A percentile compares a stretch with the other conserved stretches of the same genome.
Evolutionary conservation across 2,113 vertebrate species (phyloP).

Genomic region (Cervus canadensis): DNA sequence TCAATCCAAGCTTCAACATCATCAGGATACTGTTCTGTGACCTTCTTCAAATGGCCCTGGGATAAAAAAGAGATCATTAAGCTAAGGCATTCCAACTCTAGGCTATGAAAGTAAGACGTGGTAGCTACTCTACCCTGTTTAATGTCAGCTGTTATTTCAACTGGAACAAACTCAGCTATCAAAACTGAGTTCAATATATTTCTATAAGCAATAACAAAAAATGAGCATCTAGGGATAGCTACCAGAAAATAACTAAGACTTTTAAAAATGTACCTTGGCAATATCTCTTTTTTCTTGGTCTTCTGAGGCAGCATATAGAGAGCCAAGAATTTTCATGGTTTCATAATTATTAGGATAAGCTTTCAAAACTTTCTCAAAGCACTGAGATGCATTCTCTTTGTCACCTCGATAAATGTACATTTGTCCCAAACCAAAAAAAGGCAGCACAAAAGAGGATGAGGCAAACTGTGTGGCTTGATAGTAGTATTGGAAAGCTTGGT

Average conservation of each 20-base stretch:
- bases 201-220: not conserved
- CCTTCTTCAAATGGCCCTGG: constrained; percentile 97
- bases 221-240: not conserved
- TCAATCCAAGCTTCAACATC: constrained; percentile 99
- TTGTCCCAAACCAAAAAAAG: constrained; percentile 98
- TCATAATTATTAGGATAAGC: constrained; percentile 99
- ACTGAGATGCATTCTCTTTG: constrained; percentile 98
- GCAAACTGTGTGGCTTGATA: constrained; percentile 99
- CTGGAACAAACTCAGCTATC: not conserved
- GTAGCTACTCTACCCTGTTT: not conserved
- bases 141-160: not conserved
- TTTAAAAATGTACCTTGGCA: constrained; percentile 87
- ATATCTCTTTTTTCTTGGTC: constrained; percentile 98
- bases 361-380: constrained; percentile 98
- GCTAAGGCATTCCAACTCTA: not conserved
- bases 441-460: constrained; percentile 96
- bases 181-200: not conserved
- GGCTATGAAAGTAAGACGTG: not conserved
- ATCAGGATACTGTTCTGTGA: constrained; percentile 98
- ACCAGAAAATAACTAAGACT: not conserved
- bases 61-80: constrained; percentile 62
- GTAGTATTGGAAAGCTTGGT: constrained; percentile 99
- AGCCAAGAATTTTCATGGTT: constrained; percentile 99
- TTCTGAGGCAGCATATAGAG: constrained; percentile 96
- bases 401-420: constrained; percentile 99